Conservation (phyloP, 2,888 invertebrate genomes). For the Torymus texanus region DNA sequence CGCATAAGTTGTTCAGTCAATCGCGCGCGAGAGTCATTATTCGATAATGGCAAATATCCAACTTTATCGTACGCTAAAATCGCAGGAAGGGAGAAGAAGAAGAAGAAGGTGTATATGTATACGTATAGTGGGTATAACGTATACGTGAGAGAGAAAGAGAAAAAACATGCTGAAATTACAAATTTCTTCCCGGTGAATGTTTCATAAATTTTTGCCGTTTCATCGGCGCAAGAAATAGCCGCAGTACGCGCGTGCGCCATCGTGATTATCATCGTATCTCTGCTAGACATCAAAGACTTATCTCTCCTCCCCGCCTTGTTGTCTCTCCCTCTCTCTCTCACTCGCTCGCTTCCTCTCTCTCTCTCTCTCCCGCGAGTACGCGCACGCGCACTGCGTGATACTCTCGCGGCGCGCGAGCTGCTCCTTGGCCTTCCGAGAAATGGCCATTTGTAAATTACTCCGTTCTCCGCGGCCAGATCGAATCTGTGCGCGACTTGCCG, state of each 20-base stretch:
- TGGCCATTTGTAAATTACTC: conserved; percentile 69
- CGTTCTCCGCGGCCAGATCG: conserved; percentile 56
- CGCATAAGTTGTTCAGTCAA: conserved; percentile 4
- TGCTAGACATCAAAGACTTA: conserved; percentile 71
- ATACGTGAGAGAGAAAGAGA: conserved; percentile 9
- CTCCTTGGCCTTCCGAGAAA: conserved; percentile 64
- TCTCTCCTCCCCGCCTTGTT: conserved; percentile 59
- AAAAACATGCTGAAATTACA: conserved; percentile 48
- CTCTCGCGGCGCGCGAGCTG: conserved; percentile 54
- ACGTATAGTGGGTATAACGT: background rate
- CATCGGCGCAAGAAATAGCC: conserved; percentile 54
- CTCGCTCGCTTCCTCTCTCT: conserved; percentile 32
- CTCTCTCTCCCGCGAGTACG: background rate
- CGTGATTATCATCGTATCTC: conserved; percentile 70
- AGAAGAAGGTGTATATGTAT: background rate
- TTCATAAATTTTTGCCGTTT: conserved; percentile 57
- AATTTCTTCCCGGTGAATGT: conserved; percentile 46
- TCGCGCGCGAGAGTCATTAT: conserved; percentile 26
- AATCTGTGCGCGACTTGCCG: conserved; percentile 35
- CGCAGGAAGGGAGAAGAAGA: conserved; percentile 6
- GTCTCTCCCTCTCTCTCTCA: conserved; percentile 45
- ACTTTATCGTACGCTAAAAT: conserved; percentile 33
- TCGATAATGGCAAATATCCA: conserved; percentile 51
- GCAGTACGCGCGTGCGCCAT: conserved; percentile 56
- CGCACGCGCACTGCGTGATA: conserved; percentile 46